These are phyloP conservation scores for Euclidia mi DNA, from an alignment of 2,888 invertebrate species.

Conservation along the genomic window DNA sequence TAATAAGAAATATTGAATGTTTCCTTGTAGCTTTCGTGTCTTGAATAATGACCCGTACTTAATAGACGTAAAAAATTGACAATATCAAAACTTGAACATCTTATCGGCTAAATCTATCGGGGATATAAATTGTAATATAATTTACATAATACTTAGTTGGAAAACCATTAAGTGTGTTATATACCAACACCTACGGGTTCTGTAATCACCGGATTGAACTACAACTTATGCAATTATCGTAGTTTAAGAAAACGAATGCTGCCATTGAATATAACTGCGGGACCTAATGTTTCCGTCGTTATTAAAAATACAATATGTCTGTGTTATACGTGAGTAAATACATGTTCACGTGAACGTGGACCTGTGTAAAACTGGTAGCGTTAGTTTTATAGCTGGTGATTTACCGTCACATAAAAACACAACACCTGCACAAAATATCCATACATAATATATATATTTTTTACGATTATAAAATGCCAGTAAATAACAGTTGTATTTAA, in stretches of 20 bases:
- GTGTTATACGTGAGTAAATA: conserved; percentile 6
- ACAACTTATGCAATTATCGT: conserved; percentile 46
- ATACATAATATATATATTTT: no score
- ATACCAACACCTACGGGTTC: conserved; percentile 44
- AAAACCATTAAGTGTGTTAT: conserved; percentile 46
- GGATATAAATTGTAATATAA: conserved; percentile 51
- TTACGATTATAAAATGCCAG: no score
- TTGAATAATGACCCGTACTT: conserved; percentile 68
- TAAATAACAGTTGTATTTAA: no score
- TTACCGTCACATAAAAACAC: neutral
- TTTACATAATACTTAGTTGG: conserved; percentile 54
- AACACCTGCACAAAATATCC: no score
- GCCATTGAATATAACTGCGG: conserved; percentile 31
- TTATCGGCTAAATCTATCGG: conserved; percentile 46
- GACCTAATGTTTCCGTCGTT: conserved; percentile 38
- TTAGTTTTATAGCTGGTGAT: neutral
- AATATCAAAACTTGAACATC: conserved; percentile 49
- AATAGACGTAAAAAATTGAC: conserved; percentile 53
- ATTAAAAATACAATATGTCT: conserved; percentile 40
- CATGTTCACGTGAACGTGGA: conserved; percentile 1
- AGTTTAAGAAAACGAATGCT: conserved; percentile 45
- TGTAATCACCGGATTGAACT: conserved; percentile 46
- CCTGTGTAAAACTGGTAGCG: neutral
- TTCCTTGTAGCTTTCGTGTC: conserved; percentile 65
- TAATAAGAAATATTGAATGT: conserved; percentile 79